Evolutionary conservation across 2,113 vertebrate genomes (phyloP).

Genomic region (Triplophysa siluroides): DNA sequence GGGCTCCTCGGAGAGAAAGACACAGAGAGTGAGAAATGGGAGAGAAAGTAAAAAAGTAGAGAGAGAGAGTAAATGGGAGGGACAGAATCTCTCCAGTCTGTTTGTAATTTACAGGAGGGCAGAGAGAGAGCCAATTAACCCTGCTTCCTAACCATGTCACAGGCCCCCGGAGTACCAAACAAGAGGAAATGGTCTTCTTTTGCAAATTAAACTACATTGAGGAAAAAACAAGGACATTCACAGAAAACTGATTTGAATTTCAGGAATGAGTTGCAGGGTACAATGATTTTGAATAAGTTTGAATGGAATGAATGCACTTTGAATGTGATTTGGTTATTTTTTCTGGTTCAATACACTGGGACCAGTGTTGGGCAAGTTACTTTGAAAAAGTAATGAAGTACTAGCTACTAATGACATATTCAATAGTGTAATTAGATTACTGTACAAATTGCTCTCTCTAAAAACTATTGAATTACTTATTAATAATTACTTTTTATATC

Average conservation of each 20-base stretch:
- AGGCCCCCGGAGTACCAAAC: slow-evolving; percentile 47
- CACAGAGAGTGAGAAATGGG: slow-evolving; percentile 41
- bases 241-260: slow-evolving; percentile 9
- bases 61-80: slow-evolving; percentile 24
- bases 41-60: not conserved
- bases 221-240: slow-evolving; percentile 25
- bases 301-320: not conserved
- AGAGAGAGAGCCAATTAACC: slow-evolving; percentile 55
- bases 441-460: too few species aligned
- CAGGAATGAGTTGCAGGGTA: not conserved
- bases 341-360: too few species aligned
- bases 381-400: too few species aligned
- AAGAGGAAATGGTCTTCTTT: slow-evolving; percentile 43
- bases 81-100: slow-evolving; percentile 27
- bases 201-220: slow-evolving; percentile 39
- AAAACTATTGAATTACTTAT: too few species aligned
- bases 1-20: slow-evolving; percentile 21
- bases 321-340: not conserved
- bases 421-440: too few species aligned
- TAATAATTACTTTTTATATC: too few species aligned
- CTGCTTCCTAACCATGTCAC: slow-evolving; percentile 46
- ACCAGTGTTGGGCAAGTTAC: too few species aligned
- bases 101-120: slow-evolving; percentile 45
- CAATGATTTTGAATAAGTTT: not conserved
- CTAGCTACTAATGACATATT: too few species aligned